Base-by-base conservation (phyloP, 2,113 vertebrate genomes). In the Steatornis caripensis region DNA sequence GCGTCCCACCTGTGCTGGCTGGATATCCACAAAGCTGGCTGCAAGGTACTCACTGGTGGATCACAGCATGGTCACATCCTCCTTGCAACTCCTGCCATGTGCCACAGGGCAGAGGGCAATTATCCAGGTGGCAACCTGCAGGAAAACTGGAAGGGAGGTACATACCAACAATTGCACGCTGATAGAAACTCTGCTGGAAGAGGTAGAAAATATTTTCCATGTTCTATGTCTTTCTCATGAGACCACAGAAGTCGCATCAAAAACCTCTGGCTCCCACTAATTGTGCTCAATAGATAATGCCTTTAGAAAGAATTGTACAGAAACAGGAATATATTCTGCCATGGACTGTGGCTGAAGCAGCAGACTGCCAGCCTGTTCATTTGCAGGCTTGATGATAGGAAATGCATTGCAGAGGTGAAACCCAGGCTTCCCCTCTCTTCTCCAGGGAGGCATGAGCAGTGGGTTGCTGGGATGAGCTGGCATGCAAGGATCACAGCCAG, bases 1-100 rank as follows among this genome's bases (percentile, higher is more conserved):
- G 36, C 3, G 0, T 19, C 41, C 64, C 4, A 1, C 15, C 34
- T 30, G 17, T 0, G 0, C 69, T 29, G 24, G 30, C n/a, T 36
- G 58, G 45, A 8, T 34, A 24, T 10, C 48, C 36, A 13, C 4
- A 18, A 32, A 32, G 6, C 46, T 13, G n/a, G 24, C 76, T 51
- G 68, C n/a, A 41, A 41, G 36, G 49, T 29, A 26, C 60, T 29
- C 24, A 5, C 55, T 21, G 26, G 18, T 27, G 72, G 21, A 3
- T 60, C 58, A 29, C 37, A 49, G 5, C 5, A 14, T 2, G 11
- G 34, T 54, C 53, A 45, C 30, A 41, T 15, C 48, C 39, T 26
- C 15, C 2, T 1, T 60, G 36, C 26, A 68, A 8, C 36, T 49
- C 60, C 34, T 57, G 51, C 34, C 29, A 10, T 2, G 12, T 10